A percentile compares a stretch with the other conserved stretches of the same genome.
phyloP scores from a whole-genome alignment of 2,888 invertebrate genomes.

The Cepaea hortensis region DNA sequence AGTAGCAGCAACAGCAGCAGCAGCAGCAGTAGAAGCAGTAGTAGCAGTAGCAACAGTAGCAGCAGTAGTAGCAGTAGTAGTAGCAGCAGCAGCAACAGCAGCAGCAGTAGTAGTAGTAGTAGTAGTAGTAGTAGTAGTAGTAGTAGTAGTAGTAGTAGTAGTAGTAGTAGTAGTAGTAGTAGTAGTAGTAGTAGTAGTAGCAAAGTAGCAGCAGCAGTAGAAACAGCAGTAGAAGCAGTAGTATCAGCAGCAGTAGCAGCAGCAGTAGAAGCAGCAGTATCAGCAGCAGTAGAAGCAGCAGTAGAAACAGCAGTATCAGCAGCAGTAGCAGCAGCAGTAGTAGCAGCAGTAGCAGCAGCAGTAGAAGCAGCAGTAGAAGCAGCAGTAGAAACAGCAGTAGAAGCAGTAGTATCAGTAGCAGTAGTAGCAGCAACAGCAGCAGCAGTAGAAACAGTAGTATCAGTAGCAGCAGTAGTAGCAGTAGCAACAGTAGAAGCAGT shows the following conservation, averaged over 20 bases:
- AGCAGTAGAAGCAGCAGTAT: no score
- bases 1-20: conserved; percentile 1
- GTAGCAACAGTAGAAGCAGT: no score
- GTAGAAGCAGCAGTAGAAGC: neutral
- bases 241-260: neutral
- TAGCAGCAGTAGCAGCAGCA: neutral
- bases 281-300: neutral
- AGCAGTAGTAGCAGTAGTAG: conserved; percentile 18
- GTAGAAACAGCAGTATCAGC: neutral
- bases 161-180: neutral
- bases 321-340: neutral
- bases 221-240: neutral
- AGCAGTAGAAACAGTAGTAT: no score
- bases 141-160: neutral
- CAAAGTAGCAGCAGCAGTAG: neutral
- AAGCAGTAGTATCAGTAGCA: neutral
- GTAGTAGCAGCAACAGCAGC: neutral
- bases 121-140: conserved; percentile 27
- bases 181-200: neutral
- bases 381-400: neutral
- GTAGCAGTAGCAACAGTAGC: neutral
- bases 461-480: no score
- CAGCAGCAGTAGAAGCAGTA: neutral
- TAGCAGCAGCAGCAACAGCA: neutral
- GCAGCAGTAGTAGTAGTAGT: conserved; percentile 14